These are phyloP conservation scores for Gymnocheta viridis DNA, from an alignment of 2,888 invertebrate genomes.

Conservation along the genomic window DNA sequence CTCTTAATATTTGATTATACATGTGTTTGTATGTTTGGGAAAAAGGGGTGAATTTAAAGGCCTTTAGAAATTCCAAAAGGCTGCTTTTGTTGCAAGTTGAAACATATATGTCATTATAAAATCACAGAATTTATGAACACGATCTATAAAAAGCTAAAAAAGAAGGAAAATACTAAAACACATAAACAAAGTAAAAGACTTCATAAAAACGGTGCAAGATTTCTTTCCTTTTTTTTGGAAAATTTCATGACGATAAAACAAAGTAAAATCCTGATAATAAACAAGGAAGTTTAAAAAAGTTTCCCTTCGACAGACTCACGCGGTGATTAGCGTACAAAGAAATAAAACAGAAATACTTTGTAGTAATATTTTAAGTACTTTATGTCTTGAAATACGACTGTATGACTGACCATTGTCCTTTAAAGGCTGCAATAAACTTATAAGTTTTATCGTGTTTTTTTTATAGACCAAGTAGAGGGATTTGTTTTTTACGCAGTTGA, in stretches of 20 bases:
- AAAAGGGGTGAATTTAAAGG: conserved; percentile 57
- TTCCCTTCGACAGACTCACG: conserved; percentile 37
- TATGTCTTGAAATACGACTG: conserved; percentile 44
- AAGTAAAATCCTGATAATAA: conserved; percentile 47
- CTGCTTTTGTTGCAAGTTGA: conserved; percentile 49
- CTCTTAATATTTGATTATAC: conserved; percentile 1
- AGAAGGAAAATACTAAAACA: conserved; percentile 2
- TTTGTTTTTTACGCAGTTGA: conserved; percentile 58
- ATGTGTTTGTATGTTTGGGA: neutral
- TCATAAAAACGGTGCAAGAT: conserved; percentile 59
- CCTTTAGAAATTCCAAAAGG: neutral
- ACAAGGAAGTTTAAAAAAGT: conserved; percentile 52
- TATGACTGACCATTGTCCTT: conserved; percentile 63
- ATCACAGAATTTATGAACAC: conserved; percentile 68
- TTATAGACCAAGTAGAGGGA: conserved; percentile 46
- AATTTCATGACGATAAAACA: conserved; percentile 7
- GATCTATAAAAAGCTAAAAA: conserved; percentile 62
- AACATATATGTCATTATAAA: conserved; percentile 68
- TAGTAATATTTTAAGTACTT: conserved; percentile 65
- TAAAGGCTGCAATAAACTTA: conserved; percentile 39
- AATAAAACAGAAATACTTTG: conserved; percentile 55
- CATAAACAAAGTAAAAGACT: conserved; percentile 68
- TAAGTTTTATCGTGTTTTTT: conserved; percentile 44
- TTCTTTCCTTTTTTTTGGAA: neutral
- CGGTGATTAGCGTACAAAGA: conserved; percentile 58